These are phyloP conservation scores for Myxocyprinus asiaticus DNA, from an alignment of 2,113 vertebrate species.

Conservation along the genomic window DNA sequence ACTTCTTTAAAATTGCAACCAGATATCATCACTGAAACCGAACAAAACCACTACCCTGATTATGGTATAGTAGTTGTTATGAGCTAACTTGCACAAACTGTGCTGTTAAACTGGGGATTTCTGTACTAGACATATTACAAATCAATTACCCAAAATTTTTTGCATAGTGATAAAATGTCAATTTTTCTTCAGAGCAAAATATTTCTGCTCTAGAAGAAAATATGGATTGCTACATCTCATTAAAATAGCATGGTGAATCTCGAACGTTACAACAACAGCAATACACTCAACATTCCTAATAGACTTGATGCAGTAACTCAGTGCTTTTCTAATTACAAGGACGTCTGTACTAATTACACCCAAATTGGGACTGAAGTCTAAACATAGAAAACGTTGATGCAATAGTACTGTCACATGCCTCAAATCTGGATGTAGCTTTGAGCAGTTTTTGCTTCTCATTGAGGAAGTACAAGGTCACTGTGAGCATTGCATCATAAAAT, in stretches of 20 bases:
- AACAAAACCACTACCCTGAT: neutral
- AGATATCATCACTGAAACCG: constrained; percentile 3
- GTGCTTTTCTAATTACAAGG: constrained; percentile 56
- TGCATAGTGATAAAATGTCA: neutral
- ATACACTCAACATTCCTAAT: constrained; percentile 56
- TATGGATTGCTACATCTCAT: constrained; percentile 22
- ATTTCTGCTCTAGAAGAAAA: neutral
- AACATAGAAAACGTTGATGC: constrained; percentile 41
- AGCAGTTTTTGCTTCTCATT: constrained; percentile 2
- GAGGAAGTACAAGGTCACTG: constrained; percentile 32
- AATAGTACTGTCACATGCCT: constrained; percentile 25
- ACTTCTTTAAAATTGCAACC: constrained; percentile 21
- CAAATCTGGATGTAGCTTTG: neutral
- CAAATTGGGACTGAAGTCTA: constrained; percentile 41
- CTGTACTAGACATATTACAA: neutral
- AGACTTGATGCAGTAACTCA: constrained; percentile 55
- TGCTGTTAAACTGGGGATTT: neutral
- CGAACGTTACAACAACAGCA: constrained; percentile 35
- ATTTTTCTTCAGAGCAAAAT: constrained; percentile 2
- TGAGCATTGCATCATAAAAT: neutral
- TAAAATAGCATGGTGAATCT: constrained; percentile 16
- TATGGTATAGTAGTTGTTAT: neutral
- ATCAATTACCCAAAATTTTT: constrained; percentile 6
- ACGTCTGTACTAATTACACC: constrained; percentile 52
- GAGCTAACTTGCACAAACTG: neutral